Evolutionary conservation across 2,113 vertebrate genomes (phyloP).

Genomic region (Festucalex cinctus): DNA sequence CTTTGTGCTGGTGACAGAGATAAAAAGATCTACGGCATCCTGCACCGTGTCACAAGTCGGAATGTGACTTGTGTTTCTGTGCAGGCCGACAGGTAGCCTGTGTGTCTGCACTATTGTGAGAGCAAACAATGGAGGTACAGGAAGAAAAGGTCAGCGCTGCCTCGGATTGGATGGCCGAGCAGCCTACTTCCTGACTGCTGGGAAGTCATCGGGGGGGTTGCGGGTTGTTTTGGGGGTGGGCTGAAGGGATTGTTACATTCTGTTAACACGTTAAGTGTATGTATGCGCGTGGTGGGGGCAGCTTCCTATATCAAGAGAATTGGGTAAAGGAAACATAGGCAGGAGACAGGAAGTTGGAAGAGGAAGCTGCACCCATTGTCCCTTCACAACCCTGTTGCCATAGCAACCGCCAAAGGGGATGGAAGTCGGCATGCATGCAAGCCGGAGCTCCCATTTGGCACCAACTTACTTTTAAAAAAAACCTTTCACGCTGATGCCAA

Average conservation of each 20-base stretch:
- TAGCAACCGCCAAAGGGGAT: slow-evolving; percentile 64
- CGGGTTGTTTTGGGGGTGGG: slow-evolving; percentile 30
- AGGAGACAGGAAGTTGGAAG: slow-evolving; percentile 81
- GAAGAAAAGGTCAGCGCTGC: slow-evolving; percentile 73
- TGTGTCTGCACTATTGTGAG: slow-evolving; percentile 77
- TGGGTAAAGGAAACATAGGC: slow-evolving; percentile 77
- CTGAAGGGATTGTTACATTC: slow-evolving; percentile 37
- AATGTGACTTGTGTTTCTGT: slow-evolving; percentile 49
- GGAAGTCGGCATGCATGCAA: slow-evolving; percentile 47
- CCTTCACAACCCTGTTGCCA: slow-evolving; percentile 74
- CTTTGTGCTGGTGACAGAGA: slow-evolving; percentile 10
- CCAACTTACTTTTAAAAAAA: slow-evolving; percentile 28
- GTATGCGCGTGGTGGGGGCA: slow-evolving; percentile 39
- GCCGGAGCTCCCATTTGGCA: slow-evolving; percentile 30
- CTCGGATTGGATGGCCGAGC: slow-evolving; percentile 68
- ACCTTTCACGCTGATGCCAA: slow-evolving; percentile 11
- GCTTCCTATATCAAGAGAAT: slow-evolving; percentile 77
- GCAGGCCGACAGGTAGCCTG: slow-evolving; percentile 66
- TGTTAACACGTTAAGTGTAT: slow-evolving; percentile 56
- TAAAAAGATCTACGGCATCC: slow-evolving; percentile 9
- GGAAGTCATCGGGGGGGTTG: slow-evolving; percentile 67
- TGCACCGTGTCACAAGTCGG: slow-evolving; percentile 1
- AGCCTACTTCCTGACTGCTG: slow-evolving; percentile 75
- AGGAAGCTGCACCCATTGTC: slow-evolving; percentile 83
- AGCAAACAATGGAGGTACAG: slow-evolving; percentile 75